These are phyloP conservation scores for Theristicus caerulescens DNA, from an alignment of 2,113 vertebrate genomes.

Conservation along the genomic window DNA sequence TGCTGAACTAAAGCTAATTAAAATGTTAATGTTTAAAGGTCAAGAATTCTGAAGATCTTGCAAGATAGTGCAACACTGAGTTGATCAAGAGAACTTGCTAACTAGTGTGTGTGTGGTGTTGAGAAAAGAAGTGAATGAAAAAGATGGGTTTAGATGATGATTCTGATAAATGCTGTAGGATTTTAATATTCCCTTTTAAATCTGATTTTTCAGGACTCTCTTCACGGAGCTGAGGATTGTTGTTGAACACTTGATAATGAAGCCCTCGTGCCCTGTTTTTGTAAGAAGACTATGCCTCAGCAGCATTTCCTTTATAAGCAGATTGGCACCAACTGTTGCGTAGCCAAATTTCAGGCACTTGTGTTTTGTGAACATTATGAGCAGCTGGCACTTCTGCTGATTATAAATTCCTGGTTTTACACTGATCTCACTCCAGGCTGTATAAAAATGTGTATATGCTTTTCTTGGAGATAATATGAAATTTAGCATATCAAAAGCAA, in stretches of 20 bases:
- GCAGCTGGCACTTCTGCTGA: slow-evolving; percentile 76
- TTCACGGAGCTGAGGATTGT: slow-evolving; percentile 95
- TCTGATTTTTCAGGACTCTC: slow-evolving; percentile 82
- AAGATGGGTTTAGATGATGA: not conserved
- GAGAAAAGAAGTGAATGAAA: not conserved
- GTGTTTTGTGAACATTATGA: slow-evolving; percentile 68
- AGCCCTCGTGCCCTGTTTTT: slow-evolving; percentile 91
- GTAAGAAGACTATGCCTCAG: slow-evolving; percentile 94
- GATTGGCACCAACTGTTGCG: slow-evolving; percentile 91
- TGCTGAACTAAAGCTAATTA: not conserved
- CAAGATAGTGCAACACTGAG: not conserved
- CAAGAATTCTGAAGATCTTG: not conserved
- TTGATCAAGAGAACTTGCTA: not conserved
- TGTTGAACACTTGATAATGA: slow-evolving; percentile 95
- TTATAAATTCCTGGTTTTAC: slow-evolving; percentile 73
- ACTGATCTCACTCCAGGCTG: slow-evolving; percentile 64
- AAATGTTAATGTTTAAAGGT: not conserved
- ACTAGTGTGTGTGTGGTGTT: not conserved
- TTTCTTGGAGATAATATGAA: slow-evolving; percentile 58
- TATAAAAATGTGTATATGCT: slow-evolving; percentile 57
- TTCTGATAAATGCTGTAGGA: not conserved
- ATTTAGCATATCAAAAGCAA: slow-evolving; percentile 66
- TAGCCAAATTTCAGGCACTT: slow-evolving; percentile 68
- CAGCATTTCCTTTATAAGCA: slow-evolving; percentile 96
- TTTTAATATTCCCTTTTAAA: slow-evolving; percentile 31